Evolutionary conservation across 2,888 invertebrate genomes (phyloP).

Genomic region (Sthenelais limicola): DNA sequence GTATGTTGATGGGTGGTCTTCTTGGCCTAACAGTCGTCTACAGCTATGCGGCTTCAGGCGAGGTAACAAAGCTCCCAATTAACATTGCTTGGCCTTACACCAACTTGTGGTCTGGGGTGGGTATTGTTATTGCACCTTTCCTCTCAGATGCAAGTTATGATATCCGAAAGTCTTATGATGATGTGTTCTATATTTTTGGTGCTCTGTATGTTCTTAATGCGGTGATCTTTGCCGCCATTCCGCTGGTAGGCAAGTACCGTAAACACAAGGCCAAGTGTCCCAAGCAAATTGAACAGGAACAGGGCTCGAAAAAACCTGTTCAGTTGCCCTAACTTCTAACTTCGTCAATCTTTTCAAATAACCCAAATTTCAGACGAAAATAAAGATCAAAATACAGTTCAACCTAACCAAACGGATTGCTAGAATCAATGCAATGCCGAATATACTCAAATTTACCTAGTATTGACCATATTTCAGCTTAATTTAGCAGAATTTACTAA

Average conservation of each 20-base stretch:
- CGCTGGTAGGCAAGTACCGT: conserved; percentile 43
- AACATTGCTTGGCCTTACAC: conserved; percentile 60
- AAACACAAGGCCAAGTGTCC: conserved; percentile 1
- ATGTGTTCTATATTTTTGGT: conserved; percentile 58
- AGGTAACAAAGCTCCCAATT: conserved; percentile 57
- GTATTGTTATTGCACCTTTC: conserved; percentile 58
- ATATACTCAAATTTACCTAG: too few species aligned
- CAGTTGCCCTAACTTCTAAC: conserved; percentile 35
- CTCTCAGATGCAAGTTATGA: conserved; percentile 58
- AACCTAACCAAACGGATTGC: too few species aligned
- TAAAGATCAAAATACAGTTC: conserved; percentile 17
- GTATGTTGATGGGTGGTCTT: conserved; percentile 57
- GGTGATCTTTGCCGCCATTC: conserved; percentile 54
- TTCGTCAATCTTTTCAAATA: conserved; percentile 31
- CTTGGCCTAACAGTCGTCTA: conserved; percentile 61
- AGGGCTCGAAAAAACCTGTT: neutral
- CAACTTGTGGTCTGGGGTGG: conserved; percentile 59
- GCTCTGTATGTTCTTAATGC: conserved; percentile 54
- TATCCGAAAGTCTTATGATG: conserved; percentile 55
- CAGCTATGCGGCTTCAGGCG: conserved; percentile 59
- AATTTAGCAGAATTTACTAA: too few species aligned
- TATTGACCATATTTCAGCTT: too few species aligned
- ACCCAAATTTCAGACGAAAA: conserved; percentile 10
- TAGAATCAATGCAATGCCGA: too few species aligned
- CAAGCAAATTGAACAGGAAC: conserved; percentile 22